phyloP scores from a whole-genome alignment of 2,113 vertebrate species.

The Ranitomeya variabilis region DNA sequence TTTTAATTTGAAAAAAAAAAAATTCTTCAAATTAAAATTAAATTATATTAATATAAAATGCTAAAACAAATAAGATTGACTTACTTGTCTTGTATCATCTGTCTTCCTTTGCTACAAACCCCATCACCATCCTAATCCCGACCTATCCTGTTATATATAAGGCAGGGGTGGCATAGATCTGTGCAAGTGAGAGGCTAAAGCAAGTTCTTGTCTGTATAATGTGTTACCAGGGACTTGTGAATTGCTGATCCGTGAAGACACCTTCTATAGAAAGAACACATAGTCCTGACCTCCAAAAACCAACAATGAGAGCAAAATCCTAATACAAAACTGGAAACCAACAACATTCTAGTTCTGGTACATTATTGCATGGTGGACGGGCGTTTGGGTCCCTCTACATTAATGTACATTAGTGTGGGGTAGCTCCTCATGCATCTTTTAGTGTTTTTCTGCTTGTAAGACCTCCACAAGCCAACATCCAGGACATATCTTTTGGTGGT shows the following conservation, averaged over 20 bases:
- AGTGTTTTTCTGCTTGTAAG: too few relatives aligned
- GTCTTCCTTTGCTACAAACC: background rate
- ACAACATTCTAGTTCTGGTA: background rate
- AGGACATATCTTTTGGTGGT: too few relatives aligned
- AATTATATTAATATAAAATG: background rate
- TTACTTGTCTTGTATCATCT: background rate
- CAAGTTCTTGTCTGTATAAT: conserved; percentile 11
- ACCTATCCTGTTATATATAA: background rate
- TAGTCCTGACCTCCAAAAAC: background rate
- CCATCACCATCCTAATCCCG: background rate
- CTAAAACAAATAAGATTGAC: background rate
- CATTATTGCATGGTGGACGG: background rate
- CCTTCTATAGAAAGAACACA: background rate
- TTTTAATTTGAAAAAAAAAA: background rate
- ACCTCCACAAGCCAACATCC: too few relatives aligned
- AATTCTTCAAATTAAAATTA: background rate
- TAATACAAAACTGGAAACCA: background rate
- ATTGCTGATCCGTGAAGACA: background rate
- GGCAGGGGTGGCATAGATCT: background rate
- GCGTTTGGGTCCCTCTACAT: too few relatives aligned
- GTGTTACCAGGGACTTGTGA: conserved; percentile 7
- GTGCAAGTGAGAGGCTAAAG: background rate
- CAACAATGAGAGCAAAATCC: background rate
- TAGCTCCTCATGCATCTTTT: too few relatives aligned
- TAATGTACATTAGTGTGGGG: too few relatives aligned